phyloP scores from a whole-genome alignment of 2,113 vertebrate species.

The Entelurus aequoreus region DNA sequence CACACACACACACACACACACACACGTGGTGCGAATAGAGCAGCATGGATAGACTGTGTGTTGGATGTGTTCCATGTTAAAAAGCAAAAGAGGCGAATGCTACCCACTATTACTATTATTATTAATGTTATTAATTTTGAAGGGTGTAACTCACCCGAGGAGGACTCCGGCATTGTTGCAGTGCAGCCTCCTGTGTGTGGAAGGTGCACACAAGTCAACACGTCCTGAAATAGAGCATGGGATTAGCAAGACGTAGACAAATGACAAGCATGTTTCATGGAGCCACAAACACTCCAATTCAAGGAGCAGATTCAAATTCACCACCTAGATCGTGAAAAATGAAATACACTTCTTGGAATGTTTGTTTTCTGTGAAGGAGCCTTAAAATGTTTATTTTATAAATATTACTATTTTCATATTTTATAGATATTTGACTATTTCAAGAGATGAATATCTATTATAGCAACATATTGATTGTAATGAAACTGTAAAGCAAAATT shows the following conservation, averaged over 20 bases:
- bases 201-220: conserved; percentile 60
- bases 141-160: conserved; percentile 69
- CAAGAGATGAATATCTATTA: too few species aligned
- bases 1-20: not conserved
- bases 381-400: too few species aligned
- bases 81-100: not conserved
- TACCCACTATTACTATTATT: not conserved
- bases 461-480: too few species aligned
- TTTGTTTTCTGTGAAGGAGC: too few species aligned
- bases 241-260: conserved; percentile 61
- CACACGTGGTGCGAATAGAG: conserved; percentile 22
- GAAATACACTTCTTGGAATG: too few species aligned
- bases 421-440: too few species aligned
- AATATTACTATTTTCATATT: too few species aligned
- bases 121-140: not conserved
- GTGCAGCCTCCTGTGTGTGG: conserved; percentile 66
- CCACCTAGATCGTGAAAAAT: too few species aligned
- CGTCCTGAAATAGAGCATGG: conserved; percentile 77
- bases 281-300: too few species aligned
- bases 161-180: conserved; percentile 79
- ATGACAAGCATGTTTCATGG: conserved; percentile 18
- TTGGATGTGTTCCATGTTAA: too few species aligned
- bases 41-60: not conserved
- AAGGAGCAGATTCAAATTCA: too few species aligned
- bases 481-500: too few species aligned